Conservation (phyloP, 2,797 vertebrate species). For the Anniella stebbinsi region DNA sequence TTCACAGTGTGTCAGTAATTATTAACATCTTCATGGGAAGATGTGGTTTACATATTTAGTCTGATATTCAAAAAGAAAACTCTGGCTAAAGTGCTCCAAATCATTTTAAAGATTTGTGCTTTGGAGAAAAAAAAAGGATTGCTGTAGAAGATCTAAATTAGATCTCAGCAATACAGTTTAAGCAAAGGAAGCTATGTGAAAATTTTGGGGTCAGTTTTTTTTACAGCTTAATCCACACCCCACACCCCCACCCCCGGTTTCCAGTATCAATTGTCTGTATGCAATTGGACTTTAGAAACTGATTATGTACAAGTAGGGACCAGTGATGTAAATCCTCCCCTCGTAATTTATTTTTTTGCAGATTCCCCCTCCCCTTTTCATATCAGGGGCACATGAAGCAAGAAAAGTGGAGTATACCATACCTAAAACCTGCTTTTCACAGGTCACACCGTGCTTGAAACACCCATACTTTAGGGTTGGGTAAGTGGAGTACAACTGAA, state of each 20-base stretch:
- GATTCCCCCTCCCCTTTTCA: too few relatives aligned
- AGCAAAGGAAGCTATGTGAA: not conserved
- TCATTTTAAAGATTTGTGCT: not conserved
- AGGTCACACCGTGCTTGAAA: too few relatives aligned
- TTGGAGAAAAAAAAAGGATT: not conserved
- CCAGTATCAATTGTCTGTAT: not conserved
- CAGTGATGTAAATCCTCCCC: not conserved
- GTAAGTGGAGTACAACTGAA: too few relatives aligned
- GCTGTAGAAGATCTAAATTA: not conserved
- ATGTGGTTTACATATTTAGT: too few relatives aligned
- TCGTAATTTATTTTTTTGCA: too few relatives aligned
- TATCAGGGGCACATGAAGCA: too few relatives aligned
- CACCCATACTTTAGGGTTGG: too few relatives aligned
- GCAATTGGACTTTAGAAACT: not conserved
- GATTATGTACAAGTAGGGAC: not conserved
- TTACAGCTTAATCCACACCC: too few relatives aligned
- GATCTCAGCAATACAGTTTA: not conserved
- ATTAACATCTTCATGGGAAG: constrained; percentile 22
- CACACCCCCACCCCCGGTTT: not conserved
- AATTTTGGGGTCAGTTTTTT: not conserved
- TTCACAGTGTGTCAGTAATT: constrained; percentile 5
- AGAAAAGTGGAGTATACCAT: too few relatives aligned
- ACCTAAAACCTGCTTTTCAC: too few relatives aligned
- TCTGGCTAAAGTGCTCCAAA: not conserved
- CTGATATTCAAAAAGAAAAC: not conserved